These are phyloP conservation scores for Aelia acuminata DNA, from an alignment of 2,888 invertebrate genomes.

Conservation along the genomic window DNA sequence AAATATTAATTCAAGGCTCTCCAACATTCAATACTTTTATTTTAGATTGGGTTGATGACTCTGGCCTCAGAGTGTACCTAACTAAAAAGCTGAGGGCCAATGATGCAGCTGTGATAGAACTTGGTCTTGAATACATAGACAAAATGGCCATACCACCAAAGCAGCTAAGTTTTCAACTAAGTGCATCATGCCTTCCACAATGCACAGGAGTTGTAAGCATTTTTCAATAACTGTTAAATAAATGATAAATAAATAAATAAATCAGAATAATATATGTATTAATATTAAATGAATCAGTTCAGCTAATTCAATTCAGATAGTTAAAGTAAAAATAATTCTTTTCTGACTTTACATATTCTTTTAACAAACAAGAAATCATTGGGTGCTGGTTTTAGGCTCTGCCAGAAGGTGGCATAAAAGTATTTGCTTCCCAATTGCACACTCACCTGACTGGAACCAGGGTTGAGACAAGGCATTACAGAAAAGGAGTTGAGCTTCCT, in stretches of 20 bases:
- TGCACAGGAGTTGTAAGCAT: slow-evolving; percentile 88
- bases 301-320: neutral
- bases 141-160: slow-evolving; percentile 97
- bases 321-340: neutral
- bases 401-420: slow-evolving; percentile 85
- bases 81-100: slow-evolving; percentile 82
- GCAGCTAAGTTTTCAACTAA: slow-evolving; percentile 80
- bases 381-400: slow-evolving; percentile 74
- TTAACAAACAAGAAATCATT: too few relatives aligned
- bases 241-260: too few relatives aligned
- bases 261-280: too few relatives aligned
- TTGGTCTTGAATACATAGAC: slow-evolving; percentile 96
- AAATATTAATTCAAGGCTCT: too few relatives aligned
- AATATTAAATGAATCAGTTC: neutral
- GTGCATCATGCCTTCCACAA: slow-evolving; percentile 92
- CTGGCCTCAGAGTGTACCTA: slow-evolving; percentile 87
- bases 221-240: neutral
- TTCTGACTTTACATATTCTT: neutral
- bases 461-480: slow-evolving; percentile 87
- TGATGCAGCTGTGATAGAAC: slow-evolving; percentile 96
- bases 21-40: too few relatives aligned
- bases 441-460: slow-evolving; percentile 92
- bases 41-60: slow-evolving; percentile 87
- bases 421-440: slow-evolving; percentile 97
- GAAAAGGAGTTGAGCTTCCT: slow-evolving; percentile 85